Percentiles rank a stretch among this genome's conserved stretches.
Evolutionary conservation across 1,140 invertebrate species (phyloP).

Genomic region (Rhopalosiphum padi): DNA sequence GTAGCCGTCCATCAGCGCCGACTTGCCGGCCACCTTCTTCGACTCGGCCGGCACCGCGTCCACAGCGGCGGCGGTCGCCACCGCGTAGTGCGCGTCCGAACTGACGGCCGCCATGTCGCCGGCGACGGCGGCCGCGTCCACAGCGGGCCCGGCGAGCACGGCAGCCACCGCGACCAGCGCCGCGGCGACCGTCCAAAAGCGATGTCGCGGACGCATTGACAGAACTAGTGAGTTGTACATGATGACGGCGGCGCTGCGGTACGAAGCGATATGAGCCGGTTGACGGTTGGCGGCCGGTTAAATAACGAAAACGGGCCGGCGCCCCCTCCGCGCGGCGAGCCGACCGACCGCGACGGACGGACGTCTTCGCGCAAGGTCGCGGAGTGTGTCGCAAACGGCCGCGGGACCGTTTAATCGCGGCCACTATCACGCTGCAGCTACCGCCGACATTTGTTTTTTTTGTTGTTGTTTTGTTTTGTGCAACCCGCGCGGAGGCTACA

Average conservation of each 20-base stretch:
- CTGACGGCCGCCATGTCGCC: neutral
- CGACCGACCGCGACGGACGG: neutral
- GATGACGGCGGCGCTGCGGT: neutral
- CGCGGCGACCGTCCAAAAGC: neutral
- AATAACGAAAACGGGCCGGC: neutral
- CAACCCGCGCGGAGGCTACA: neutral
- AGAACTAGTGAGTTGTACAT: neutral
- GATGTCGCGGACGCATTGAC: neutral
- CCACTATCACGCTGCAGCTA: neutral
- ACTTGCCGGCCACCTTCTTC: neutral
- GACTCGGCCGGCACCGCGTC: constrained; percentile 26
- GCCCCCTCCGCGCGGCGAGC: neutral
- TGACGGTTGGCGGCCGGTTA: neutral
- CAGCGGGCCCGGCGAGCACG: neutral
- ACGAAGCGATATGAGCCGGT: neutral
- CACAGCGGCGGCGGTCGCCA: neutral
- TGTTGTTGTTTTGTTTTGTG: neutral
- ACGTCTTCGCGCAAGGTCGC: constrained; percentile 34
- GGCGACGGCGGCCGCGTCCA: neutral
- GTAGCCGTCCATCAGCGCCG: neutral
- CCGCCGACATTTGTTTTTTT: too few relatives aligned
- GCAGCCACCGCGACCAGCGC: neutral
- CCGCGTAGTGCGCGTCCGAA: neutral
- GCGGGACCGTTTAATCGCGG: constrained; percentile 17
- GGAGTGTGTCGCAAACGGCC: constrained; percentile 24